These are phyloP conservation scores for Pachypeltis micranthus DNA, from an alignment of 1,140 invertebrate genomes.

Conservation along the genomic window DNA sequence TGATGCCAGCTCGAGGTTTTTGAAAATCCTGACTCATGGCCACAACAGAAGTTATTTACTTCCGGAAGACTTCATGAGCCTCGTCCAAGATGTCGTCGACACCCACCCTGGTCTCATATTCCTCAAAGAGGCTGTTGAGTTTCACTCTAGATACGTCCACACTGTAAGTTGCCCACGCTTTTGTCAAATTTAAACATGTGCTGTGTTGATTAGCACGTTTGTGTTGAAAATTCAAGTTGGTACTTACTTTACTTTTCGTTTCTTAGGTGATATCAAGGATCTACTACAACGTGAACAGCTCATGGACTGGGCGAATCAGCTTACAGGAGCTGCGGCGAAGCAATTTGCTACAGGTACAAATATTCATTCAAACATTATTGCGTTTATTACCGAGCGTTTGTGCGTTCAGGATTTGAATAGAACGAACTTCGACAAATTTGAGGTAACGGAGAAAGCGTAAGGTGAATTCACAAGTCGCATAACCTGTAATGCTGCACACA, in stretches of 20 bases:
- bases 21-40: slow-evolving; percentile 66
- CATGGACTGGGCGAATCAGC: slow-evolving; percentile 90
- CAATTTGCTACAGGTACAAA: slow-evolving; percentile 71
- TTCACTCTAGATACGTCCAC: slow-evolving; percentile 96
- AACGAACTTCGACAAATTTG: too few relatives aligned
- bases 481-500: too few relatives aligned
- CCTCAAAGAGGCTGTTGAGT: slow-evolving; percentile 87
- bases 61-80: slow-evolving; percentile 79
- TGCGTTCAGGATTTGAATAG: too few relatives aligned
- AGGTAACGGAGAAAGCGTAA: too few relatives aligned
- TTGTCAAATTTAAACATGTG: slow-evolving; percentile 11
- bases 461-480: too few relatives aligned
- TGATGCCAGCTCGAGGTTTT: slow-evolving; percentile 81
- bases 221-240: too few relatives aligned
- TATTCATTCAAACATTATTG: too few relatives aligned
- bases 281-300: slow-evolving; percentile 95
- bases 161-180: slow-evolving; percentile 50
- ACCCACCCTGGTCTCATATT: slow-evolving; percentile 97
- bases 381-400: too few relatives aligned
- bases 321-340: slow-evolving; percentile 80
- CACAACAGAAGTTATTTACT: slow-evolving; percentile 44
- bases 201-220: too few relatives aligned
- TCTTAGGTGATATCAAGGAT: slow-evolving; percentile 89
- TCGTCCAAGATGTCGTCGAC: slow-evolving; percentile 96
- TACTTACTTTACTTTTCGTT: slow-evolving; percentile 19